Base-by-base conservation (phyloP, 2,113 vertebrate species). In the Morone chrysops region DNA sequence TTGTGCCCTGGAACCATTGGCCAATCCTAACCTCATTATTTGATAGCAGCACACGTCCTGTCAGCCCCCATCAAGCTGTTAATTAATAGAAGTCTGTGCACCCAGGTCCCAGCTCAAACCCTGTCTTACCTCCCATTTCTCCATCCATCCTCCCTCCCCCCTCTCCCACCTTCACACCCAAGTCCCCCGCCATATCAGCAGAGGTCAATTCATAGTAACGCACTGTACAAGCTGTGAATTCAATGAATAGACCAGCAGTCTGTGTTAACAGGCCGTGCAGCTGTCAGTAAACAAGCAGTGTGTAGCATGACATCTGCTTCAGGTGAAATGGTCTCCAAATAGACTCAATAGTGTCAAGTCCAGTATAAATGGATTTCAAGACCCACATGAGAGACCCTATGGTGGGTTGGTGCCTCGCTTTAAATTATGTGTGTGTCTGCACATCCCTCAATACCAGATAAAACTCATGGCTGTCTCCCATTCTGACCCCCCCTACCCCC, bases 11-110 rank as follows among this genome's bases (percentile, higher is more conserved):
- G 88, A 94, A 94, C 89, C 90, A 87, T 86, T 86, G 91, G 90
- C 91, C 90, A 91, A 88, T 94, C 86, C 90, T 93, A 94, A 92
- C 93, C 94, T 94, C 93, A 94, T 96, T 94, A 95, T 94, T 94
- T 93, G 92, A 96, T 94, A 94, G 90, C 90, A 87, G 91, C 92
- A 92, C 92, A 86, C 88, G 74, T 94, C 90, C 94, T 93, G 94
- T 94, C 93, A 89, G 77, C 81, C 86, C 80, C 75, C 87, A 93
- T 94, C 92, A 92, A 89, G 85, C 72, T 83, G 84, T 89, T 93
- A 93, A 94, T 95, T 95, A 93, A 93, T 90, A 91, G 86, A 86
- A 85, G 75, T 81, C 70, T 41, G 69, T 25, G 80, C 75, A 73
- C 85, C 60, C 76, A 62, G 85, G 81, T 87, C 73, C 81, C 63